Base-by-base conservation (phyloP, 2,113 vertebrate genomes). In the Brachyhypopomus occidentalis region DNA sequence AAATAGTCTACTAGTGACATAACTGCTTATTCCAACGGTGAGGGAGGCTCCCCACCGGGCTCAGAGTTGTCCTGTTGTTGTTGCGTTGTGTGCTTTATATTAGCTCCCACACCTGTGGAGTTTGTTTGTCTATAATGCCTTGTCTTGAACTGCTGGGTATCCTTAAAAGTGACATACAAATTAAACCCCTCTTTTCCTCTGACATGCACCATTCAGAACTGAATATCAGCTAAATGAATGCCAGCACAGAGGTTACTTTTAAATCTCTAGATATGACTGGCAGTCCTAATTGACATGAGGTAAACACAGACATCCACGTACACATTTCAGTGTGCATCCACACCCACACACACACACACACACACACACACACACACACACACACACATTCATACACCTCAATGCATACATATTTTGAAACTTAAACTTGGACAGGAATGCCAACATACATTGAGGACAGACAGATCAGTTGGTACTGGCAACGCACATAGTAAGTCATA, bases 221-320 rank as follows among this genome's bases (percentile, higher is more conserved):
- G 27, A 34, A 67, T 36, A 66, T 66, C 63, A 66, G 63, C 25
- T 66, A 25, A 34, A 5, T 16, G 25, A 66, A 34, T 34, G 64
- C 30, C 64, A 67, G 30, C 30, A 36, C 12, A 67, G 64, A 67
- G 64, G 30, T 67, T 67, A 36, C 4, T 67, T 19, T 36, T 67
- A 67, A 67, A 67, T 67, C 30, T 67, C 19, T 36, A 36, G 30
- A 67, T 22, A 67, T 67, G 16, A 83, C 89, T 88, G 91, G 91
- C 76, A 80, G 81, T 84, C 72, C 48, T 27, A 80, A 84, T 87
- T 17, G 88, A 91, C 88, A 69, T 92, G 71, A 90, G 91, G 22
- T 59, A 71, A 27, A 27, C 60, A 71, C 64, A 27, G 63, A 62
- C 45, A 2, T 9, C 12, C 12, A 12, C 45, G 14, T 41, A 41